Percentiles rank a stretch among this genome's conserved stretches.
phyloP scores from a whole-genome alignment of 1,140 invertebrate genomes.

The Bombus superbus region DNA sequence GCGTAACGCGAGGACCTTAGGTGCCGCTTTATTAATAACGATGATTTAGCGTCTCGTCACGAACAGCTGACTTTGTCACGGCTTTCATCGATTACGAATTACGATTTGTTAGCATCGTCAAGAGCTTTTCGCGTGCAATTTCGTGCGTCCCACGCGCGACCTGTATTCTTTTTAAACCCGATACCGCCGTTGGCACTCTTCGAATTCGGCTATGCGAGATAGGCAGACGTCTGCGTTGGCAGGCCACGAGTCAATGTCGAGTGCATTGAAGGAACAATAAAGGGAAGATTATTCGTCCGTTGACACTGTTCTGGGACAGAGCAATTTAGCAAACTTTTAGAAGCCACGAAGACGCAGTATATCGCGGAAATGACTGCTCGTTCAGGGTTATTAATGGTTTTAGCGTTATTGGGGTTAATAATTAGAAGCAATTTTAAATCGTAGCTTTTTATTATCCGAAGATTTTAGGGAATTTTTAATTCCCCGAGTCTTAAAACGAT shows the following conservation, averaged over 20 bases:
- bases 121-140: neutral
- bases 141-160: constrained; percentile 19
- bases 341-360: neutral
- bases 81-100: neutral
- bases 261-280: constrained; percentile 8
- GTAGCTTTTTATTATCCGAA: neutral
- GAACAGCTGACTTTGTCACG: constrained; percentile 15
- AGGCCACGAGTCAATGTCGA: constrained; percentile 36
- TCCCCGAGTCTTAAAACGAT: neutral
- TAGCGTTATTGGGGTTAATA: neutral
- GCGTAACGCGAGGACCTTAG: neutral
- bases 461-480: fast-evolving
- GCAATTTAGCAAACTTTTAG: neutral
- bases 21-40: constrained; percentile 45
- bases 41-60: constrained; percentile 30
- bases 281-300: constrained; percentile 26
- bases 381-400: no score
- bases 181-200: constrained; percentile 25
- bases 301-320: constrained; percentile 3
- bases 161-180: constrained; percentile 44
- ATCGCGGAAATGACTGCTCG: no score
- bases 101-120: neutral
- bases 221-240: neutral
- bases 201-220: constrained; percentile 1
- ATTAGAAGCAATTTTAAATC: neutral